phyloP scores from a whole-genome alignment of 2,888 invertebrate genomes.

The Noctua comes region DNA sequence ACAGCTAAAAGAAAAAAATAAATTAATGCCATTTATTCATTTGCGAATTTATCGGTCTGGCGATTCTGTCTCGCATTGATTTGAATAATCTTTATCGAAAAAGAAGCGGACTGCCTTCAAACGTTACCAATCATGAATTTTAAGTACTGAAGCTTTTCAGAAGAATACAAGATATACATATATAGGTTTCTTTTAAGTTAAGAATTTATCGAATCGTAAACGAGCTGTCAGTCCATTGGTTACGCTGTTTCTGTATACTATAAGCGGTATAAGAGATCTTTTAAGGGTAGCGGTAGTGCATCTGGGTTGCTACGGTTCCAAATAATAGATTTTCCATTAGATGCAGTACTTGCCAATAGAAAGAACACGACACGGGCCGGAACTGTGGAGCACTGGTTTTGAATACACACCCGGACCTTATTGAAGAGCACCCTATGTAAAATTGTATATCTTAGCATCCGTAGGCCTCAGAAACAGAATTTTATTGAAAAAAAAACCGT shows the following conservation, averaged over 20 bases:
- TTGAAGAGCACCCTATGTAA: conserved; percentile 51
- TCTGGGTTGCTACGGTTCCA: conserved; percentile 69
- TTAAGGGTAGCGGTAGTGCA: conserved; percentile 69
- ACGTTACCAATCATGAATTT: conserved; percentile 52
- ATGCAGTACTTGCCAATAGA: conserved; percentile 70
- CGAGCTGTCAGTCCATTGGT: conserved; percentile 65
- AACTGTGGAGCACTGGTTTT: conserved; percentile 59
- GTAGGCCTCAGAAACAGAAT: conserved; percentile 31
- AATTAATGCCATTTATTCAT: conserved; percentile 60
- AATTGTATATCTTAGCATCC: conserved; percentile 17
- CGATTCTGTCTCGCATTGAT: conserved; percentile 61
- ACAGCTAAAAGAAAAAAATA: conserved; percentile 47
- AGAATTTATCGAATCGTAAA: conserved; percentile 56
- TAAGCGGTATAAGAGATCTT: conserved; percentile 65
- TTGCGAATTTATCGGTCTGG: conserved; percentile 66
- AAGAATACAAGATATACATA: conserved; percentile 11
- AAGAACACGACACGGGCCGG: conserved; percentile 67
- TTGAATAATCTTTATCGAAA: conserved; percentile 53
- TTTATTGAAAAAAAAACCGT: conserved; percentile 19
- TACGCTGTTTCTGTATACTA: conserved; percentile 22
- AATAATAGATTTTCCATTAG: conserved; percentile 83
- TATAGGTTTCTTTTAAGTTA: conserved; percentile 21
- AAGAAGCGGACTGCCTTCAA: conserved; percentile 34
- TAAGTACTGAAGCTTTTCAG: conserved; percentile 31
- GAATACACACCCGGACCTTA: conserved; percentile 70